Evolutionary conservation across 2,113 vertebrate genomes (phyloP).

Genomic region (Sylvia atricapilla): DNA sequence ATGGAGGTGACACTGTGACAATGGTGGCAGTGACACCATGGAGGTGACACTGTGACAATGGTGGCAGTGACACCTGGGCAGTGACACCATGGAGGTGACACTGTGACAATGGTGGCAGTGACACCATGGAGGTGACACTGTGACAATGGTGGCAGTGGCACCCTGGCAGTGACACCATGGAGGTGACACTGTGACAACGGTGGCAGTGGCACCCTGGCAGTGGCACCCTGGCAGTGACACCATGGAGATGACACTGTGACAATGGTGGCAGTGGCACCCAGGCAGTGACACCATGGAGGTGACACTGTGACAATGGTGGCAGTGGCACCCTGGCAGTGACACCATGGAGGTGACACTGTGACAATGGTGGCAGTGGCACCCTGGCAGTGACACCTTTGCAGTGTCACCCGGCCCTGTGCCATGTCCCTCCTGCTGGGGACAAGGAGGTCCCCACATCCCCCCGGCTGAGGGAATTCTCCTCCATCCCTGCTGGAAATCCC

Average conservation of each 20-base stretch:
- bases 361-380: not conserved
- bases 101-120: no score
- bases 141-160: no score
- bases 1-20: no score
- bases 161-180: not conserved
- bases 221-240: no score
- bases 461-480: not conserved
- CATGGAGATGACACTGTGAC: no score
- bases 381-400: fast-evolving
- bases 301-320: not conserved
- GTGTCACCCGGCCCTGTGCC: not conserved
- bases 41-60: no score
- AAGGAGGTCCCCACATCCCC: not conserved
- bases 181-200: not conserved
- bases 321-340: not conserved
- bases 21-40: no score
- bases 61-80: no score
- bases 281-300: not conserved
- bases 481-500: not conserved
- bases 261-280: no score
- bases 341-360: not conserved
- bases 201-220: not conserved
- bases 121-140: no score
- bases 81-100: no score
- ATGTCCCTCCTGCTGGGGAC: not conserved